Conservation (phyloP, 1,140 invertebrate genomes). For the Orchestia grillus region DNA sequence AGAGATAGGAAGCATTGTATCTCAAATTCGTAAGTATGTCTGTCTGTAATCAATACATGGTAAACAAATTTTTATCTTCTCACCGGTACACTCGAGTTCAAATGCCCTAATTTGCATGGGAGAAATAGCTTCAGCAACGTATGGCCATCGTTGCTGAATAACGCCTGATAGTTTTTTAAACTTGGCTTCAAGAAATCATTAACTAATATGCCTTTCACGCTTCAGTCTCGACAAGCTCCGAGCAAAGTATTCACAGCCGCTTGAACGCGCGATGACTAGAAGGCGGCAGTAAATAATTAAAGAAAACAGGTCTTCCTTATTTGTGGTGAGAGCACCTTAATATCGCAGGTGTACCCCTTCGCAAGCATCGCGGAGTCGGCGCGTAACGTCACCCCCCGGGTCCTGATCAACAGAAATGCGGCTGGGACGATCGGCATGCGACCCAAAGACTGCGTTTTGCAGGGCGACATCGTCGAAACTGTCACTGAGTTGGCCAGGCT, state of each 20-base stretch:
- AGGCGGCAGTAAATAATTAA: background rate
- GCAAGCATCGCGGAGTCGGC: slow-evolving; percentile 87
- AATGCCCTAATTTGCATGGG: background rate
- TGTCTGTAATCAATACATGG: background rate
- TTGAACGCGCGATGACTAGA: background rate
- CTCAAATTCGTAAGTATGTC: background rate
- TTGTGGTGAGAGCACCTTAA: background rate
- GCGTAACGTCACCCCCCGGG: slow-evolving; percentile 78
- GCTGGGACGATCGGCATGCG: slow-evolving; percentile 73
- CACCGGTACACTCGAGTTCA: background rate
- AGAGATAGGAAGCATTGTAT: background rate
- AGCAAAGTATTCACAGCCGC: background rate
- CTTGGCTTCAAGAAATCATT: no score
- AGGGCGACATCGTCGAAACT: slow-evolving; percentile 59
- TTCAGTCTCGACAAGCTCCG: background rate
- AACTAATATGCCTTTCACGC: background rate
- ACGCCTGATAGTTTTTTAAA: no score
- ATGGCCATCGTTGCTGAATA: no score
- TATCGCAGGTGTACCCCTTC: slow-evolving; percentile 80
- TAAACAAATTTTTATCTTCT: background rate
- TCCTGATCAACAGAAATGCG: slow-evolving; percentile 87
- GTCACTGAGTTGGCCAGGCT: slow-evolving; percentile 52
- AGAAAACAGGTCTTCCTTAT: background rate
- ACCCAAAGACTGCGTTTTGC: slow-evolving; percentile 54
- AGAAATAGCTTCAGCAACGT: no score